phyloP scores from a whole-genome alignment of 2,113 vertebrate species.

The Menura novaehollandiae region DNA sequence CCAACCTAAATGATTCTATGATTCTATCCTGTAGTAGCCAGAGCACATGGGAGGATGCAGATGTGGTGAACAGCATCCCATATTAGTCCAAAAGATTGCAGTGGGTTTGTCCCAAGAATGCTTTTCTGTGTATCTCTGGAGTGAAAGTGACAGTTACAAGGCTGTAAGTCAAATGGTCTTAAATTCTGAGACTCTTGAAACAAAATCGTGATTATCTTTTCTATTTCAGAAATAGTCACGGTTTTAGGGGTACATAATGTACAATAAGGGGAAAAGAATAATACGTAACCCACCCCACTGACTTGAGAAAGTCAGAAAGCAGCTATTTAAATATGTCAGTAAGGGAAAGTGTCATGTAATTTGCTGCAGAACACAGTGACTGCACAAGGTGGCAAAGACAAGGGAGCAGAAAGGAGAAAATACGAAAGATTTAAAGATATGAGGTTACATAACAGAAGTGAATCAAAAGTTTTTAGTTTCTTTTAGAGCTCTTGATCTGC shows the following conservation, averaged over 20 bases:
- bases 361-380: background rate
- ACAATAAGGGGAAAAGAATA: background rate
- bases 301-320: background rate
- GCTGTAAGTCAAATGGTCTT: background rate
- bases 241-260: background rate
- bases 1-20: background rate
- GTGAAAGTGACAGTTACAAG: background rate
- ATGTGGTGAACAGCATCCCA: background rate
- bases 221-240: background rate
- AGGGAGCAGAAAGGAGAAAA: background rate
- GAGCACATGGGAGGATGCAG: accelerated
- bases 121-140: background rate
- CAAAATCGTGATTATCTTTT: background rate
- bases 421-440: background rate
- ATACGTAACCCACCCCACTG: background rate
- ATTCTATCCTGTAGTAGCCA: background rate
- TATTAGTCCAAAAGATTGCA: background rate
- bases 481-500: background rate
- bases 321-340: background rate
- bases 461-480: background rate
- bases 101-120: accelerated
- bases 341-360: background rate
- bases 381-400: background rate
- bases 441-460: background rate
- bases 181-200: background rate